Percentiles rank a stretch among this genome's conserved stretches.
These are phyloP conservation scores for Tetraodon nigroviridis DNA, from an alignment of 2,113 vertebrate genomes.

Conservation along the genomic window DNA sequence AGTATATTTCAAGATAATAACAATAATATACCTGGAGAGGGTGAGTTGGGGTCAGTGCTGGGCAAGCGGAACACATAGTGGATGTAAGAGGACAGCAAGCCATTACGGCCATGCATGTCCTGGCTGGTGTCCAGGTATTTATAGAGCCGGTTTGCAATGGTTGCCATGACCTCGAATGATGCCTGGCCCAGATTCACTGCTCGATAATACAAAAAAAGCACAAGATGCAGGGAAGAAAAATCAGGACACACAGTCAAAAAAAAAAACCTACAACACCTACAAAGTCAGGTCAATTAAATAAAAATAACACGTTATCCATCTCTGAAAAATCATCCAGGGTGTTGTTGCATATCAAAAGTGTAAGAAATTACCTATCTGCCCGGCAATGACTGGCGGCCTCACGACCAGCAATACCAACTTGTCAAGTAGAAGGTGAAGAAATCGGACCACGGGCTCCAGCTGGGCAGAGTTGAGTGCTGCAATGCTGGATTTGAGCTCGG, in stretches of 20 bases:
- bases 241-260: background rate
- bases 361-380: slow-evolving; percentile 87
- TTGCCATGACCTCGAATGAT: slow-evolving; percentile 96
- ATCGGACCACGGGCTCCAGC: slow-evolving; percentile 93
- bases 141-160: slow-evolving; percentile 94
- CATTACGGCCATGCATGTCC: slow-evolving; percentile 95
- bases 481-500: slow-evolving; percentile 93
- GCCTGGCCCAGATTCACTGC: slow-evolving; percentile 95
- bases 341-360: background rate
- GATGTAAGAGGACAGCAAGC: slow-evolving; percentile 94
- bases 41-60: slow-evolving; percentile 88
- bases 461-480: slow-evolving; percentile 90
- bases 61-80: slow-evolving; percentile 95
- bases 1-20: background rate
- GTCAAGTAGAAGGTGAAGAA: slow-evolving; percentile 96
- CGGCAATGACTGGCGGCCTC: slow-evolving; percentile 93
- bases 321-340: background rate
- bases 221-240: background rate
- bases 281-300: no score
- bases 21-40: slow-evolving; percentile 82
- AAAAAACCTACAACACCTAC: background rate
- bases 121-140: slow-evolving; percentile 95
- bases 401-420: slow-evolving; percentile 95
- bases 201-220: slow-evolving; percentile 9
- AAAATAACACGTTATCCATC: no score